Conservation (phyloP, 2,888 invertebrate genomes). For the Uloborus plumipes region DNA sequence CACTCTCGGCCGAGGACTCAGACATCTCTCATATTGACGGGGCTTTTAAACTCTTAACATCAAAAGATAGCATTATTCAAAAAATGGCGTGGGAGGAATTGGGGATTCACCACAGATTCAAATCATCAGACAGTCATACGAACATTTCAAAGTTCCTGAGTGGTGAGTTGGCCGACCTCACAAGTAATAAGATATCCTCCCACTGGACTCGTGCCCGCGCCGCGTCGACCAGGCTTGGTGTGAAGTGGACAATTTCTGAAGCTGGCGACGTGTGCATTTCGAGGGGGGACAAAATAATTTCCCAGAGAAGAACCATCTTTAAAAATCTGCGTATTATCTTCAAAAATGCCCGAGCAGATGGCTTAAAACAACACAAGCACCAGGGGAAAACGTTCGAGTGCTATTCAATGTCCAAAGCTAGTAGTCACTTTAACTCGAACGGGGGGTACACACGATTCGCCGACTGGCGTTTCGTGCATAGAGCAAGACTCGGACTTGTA, state of each 20-base stretch:
- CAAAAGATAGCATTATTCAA: background rate
- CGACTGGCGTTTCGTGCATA: slow-evolving; percentile 11
- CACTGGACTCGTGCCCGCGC: background rate
- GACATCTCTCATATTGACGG: background rate
- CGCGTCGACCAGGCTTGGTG: background rate
- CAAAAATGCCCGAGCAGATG: background rate
- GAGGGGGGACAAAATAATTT: background rate
- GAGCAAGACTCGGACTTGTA: slow-evolving; percentile 1
- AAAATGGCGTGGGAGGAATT: background rate
- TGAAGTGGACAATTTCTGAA: background rate
- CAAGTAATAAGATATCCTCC: background rate
- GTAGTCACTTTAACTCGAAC: background rate
- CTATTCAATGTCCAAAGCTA: background rate
- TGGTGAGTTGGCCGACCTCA: background rate
- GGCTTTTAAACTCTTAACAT: background rate
- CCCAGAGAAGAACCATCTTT: background rate
- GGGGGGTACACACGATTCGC: background rate
- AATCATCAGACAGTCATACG: fast-evolving
- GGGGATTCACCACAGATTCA: background rate
- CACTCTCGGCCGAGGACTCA: background rate
- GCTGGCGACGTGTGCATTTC: background rate
- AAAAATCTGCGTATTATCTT: background rate
- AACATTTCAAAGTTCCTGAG: background rate
- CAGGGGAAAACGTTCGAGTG: background rate
- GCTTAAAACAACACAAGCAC: background rate